These are phyloP conservation scores for Bolinopsis microptera DNA, from an alignment of 37 sponge, comb jelly and placozoan genomes.

Conservation along the genomic window DNA sequence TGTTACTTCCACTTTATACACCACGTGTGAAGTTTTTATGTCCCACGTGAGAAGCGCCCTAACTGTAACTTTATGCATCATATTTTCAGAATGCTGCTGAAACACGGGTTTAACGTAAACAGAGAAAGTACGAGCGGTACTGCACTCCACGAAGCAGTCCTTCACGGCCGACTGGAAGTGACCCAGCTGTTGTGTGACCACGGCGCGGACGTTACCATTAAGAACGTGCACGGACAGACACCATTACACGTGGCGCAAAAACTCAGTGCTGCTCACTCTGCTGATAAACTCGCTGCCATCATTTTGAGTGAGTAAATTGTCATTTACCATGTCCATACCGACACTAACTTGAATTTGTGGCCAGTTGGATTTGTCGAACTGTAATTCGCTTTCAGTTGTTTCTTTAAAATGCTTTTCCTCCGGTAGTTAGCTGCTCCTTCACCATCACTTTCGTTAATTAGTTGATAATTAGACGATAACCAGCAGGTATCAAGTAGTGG, in stretches of 20 bases:
- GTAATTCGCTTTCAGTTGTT: no score
- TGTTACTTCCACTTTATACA: neutral
- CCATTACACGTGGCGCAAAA: slow-evolving; percentile 30
- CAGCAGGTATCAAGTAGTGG: no score
- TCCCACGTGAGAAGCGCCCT: neutral
- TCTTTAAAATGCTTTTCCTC: no score
- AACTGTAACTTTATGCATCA: neutral
- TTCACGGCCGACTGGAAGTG: slow-evolving; percentile 40
- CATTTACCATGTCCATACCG: no score
- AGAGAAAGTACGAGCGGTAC: slow-evolving; percentile 44
- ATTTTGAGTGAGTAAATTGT: neutral
- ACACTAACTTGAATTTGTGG: no score
- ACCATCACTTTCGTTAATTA: neutral
- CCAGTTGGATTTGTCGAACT: no score
- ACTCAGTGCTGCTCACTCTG: slow-evolving; percentile 39
- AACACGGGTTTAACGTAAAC: slow-evolving; percentile 55
- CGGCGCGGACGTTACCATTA: slow-evolving; percentile 28
- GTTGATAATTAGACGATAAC: neutral
- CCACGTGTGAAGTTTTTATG: neutral
- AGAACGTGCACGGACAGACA: slow-evolving; percentile 53
- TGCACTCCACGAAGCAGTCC: slow-evolving; percentile 24
- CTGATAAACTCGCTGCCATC: slow-evolving; percentile 44
- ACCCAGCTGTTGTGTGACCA: slow-evolving; percentile 39
- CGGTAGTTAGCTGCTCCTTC: neutral
- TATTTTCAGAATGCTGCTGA: neutral